These are phyloP conservation scores for Chunga burmeisteri DNA, from an alignment of 2,113 vertebrate species.

Conservation along the genomic window DNA sequence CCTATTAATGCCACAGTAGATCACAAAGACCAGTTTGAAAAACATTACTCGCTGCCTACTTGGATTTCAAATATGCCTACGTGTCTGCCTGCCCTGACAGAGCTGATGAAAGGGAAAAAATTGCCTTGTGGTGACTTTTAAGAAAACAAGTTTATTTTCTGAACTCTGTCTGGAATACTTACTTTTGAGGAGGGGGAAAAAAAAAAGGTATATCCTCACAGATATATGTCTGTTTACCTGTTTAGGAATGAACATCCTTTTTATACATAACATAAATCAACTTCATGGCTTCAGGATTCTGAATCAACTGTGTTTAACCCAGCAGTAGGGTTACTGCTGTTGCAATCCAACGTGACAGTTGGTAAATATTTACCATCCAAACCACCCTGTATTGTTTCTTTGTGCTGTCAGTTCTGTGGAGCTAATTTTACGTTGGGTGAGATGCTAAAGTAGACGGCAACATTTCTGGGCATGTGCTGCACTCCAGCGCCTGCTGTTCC, in stretches of 20 bases:
- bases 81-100: neutral
- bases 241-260: neutral
- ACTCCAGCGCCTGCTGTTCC: neutral
- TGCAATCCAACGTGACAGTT: neutral
- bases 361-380: conserved; percentile 33
- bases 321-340: neutral
- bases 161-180: neutral
- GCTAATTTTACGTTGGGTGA: neutral
- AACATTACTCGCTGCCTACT: neutral
- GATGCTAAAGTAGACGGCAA: neutral
- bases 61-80: neutral
- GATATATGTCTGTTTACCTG: neutral
- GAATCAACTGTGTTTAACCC: neutral
- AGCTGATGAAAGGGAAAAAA: neutral
- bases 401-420: conserved; percentile 11
- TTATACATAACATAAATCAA: neutral
- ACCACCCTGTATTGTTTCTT: neutral
- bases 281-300: conserved; percentile 7
- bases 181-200: neutral
- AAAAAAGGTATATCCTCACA: neutral
- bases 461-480: neutral
- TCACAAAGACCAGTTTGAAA: neutral
- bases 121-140: neutral
- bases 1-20: neutral
- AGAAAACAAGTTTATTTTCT: neutral